Conservation (phyloP, 2,888 invertebrate genomes). For the Hylaea fasciaria region DNA sequence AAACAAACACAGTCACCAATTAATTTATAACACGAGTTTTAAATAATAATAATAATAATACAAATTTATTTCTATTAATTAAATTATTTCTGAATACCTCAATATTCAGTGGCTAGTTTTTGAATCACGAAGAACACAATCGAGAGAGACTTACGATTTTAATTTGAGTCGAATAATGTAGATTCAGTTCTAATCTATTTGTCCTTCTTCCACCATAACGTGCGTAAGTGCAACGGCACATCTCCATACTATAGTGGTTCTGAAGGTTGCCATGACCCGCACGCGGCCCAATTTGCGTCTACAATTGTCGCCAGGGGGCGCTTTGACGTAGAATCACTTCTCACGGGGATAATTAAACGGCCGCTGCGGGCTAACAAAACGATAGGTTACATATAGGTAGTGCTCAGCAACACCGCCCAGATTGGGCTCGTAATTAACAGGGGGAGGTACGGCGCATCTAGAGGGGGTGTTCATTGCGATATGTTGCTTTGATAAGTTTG, state of each 20-base stretch:
- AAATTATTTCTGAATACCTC: no score
- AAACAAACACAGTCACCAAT: no score
- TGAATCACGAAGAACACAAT: no score
- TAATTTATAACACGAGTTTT: no score
- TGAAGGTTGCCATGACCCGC: slow-evolving; percentile 1
- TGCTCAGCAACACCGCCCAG: slow-evolving; percentile 1
- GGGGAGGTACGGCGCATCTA: neutral
- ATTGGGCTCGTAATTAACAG: slow-evolving; percentile 15
- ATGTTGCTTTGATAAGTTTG: no score
- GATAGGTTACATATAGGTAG: slow-evolving; percentile 22
- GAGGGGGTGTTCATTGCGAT: neutral
- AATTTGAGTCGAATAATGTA: no score
- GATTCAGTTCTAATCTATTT: no score
- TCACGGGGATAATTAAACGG: slow-evolving; percentile 62
- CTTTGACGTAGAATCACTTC: slow-evolving; percentile 62
- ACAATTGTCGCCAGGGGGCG: slow-evolving; percentile 55
- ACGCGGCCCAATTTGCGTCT: slow-evolving; percentile 59
- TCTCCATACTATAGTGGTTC: neutral
- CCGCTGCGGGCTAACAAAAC: slow-evolving; percentile 35
- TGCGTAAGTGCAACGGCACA: neutral
- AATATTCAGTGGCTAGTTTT: no score
- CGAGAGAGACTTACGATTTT: no score
- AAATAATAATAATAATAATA: no score
- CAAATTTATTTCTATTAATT: no score
- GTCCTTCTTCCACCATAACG: neutral